Conservation (phyloP, 2,113 vertebrate species). For the Cettia cetti region DNA sequence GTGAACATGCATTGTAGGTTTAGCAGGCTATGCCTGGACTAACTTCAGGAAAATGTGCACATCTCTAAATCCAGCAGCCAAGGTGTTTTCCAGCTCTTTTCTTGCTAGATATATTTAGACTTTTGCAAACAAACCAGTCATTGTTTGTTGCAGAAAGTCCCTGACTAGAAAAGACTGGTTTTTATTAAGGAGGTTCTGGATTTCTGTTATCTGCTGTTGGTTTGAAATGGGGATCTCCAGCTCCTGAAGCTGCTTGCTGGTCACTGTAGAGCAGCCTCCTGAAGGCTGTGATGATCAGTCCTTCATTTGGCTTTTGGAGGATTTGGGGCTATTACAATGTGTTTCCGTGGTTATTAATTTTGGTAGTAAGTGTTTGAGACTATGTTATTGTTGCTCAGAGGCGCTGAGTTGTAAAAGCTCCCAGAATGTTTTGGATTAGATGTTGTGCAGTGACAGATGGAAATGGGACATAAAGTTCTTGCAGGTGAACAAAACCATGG, state of each 20-base stretch:
- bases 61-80: not conserved
- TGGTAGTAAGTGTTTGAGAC: not conserved
- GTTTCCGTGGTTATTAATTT: not conserved
- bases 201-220: not conserved
- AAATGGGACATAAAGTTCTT: not conserved
- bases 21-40: not conserved
- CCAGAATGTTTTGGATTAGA: not conserved
- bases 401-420: slow-evolving; percentile 5
- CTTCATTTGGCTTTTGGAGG: not conserved
- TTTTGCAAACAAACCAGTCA: not conserved
- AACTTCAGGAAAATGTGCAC: not conserved
- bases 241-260: not conserved
- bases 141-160: slow-evolving; percentile 8
- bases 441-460: not conserved
- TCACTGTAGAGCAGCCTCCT: not conserved
- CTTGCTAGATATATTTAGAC: not conserved
- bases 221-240: not conserved
- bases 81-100: not conserved
- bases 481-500: not conserved
- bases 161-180: not conserved
- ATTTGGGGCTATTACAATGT: not conserved
- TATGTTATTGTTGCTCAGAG: not conserved
- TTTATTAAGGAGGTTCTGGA: not conserved
- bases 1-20: not conserved
- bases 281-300: not conserved